Evolutionary conservation across 2,888 invertebrate genomes (phyloP).

Genomic region (Athalia circularis): DNA sequence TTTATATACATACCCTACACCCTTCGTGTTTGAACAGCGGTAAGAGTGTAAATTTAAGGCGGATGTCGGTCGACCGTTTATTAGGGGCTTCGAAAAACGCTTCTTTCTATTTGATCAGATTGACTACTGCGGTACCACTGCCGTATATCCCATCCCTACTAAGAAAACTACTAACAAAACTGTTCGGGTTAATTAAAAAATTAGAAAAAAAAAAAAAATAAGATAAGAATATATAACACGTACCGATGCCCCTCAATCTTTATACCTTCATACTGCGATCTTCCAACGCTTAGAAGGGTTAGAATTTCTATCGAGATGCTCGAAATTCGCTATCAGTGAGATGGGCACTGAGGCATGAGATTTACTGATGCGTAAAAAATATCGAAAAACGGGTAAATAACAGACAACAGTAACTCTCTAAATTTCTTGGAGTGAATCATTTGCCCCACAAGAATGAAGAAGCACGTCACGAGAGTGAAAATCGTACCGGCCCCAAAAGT

Average conservation of each 20-base stretch:
- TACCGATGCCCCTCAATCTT: not conserved
- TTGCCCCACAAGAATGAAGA: too few species aligned
- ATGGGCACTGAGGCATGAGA: too few species aligned
- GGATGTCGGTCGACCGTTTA: slow-evolving; percentile 22
- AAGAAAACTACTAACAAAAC: slow-evolving; percentile 46
- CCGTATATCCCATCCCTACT: slow-evolving; percentile 24
- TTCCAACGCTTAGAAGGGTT: too few species aligned
- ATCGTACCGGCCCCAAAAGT: too few species aligned
- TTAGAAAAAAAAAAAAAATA: slow-evolving; percentile 46
- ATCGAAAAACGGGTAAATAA: too few species aligned
- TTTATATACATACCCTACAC: not conserved
- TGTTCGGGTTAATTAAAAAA: slow-evolving; percentile 65
- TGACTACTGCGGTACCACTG: slow-evolving; percentile 54
- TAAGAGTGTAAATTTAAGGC: slow-evolving; percentile 21
- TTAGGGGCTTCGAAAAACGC: slow-evolving; percentile 21
- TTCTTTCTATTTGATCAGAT: slow-evolving; percentile 62
- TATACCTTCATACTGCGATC: too few species aligned
- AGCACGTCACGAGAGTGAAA: too few species aligned
- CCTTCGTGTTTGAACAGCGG: slow-evolving; percentile 23
- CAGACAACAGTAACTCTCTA: too few species aligned
- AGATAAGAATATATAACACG: not conserved
- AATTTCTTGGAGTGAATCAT: too few species aligned
- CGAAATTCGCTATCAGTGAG: too few species aligned
- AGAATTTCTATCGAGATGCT: too few species aligned
- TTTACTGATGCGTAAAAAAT: too few species aligned